These are phyloP conservation scores for Drosophila bunnanda DNA, from an alignment of 2,888 invertebrate species.

Conservation along the genomic window DNA sequence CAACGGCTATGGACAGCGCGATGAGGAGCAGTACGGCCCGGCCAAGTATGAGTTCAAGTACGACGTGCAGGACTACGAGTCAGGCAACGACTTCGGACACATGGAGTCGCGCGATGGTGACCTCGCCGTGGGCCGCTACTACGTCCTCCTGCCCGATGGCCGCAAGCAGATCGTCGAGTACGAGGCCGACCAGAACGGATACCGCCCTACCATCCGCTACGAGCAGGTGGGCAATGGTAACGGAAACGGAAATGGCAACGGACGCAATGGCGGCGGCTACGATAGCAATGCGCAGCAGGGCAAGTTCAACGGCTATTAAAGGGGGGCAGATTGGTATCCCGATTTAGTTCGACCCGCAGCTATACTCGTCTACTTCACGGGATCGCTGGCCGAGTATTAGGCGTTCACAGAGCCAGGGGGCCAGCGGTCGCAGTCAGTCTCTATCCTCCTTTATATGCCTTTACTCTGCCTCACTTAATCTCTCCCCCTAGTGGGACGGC, in stretches of 20 bases:
- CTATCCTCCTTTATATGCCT: background rate
- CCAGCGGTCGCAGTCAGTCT: slow-evolving; percentile 46
- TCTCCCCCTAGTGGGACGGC: slow-evolving; percentile 41
- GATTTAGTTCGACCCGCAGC: slow-evolving; percentile 66
- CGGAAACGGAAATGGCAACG: slow-evolving; percentile 65
- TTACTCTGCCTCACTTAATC: background rate
- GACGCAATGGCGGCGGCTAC: slow-evolving; percentile 77
- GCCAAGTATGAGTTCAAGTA: slow-evolving; percentile 90
- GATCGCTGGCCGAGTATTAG: slow-evolving; percentile 65
- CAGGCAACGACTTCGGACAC: slow-evolving; percentile 89
- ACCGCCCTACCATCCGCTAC: slow-evolving; percentile 88
- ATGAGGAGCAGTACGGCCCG: slow-evolving; percentile 86
- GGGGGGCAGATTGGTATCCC: slow-evolving; percentile 35
- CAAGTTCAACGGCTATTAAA: slow-evolving; percentile 81
- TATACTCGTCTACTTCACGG: slow-evolving; percentile 67
- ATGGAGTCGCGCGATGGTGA: slow-evolving; percentile 88
- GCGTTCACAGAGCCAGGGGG: slow-evolving; percentile 33
- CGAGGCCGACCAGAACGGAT: slow-evolving; percentile 89
- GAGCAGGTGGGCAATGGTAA: slow-evolving; percentile 86
- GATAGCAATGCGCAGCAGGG: slow-evolving; percentile 79
- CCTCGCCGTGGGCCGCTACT: slow-evolving; percentile 87
- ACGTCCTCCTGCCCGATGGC: slow-evolving; percentile 89
- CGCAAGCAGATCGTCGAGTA: slow-evolving; percentile 90
- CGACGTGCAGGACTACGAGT: slow-evolving; percentile 88
- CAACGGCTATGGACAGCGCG: slow-evolving; percentile 67